Evolutionary conservation across 2,113 vertebrate genomes (phyloP).

Genomic region (Paracanthobrama guichenoti): DNA sequence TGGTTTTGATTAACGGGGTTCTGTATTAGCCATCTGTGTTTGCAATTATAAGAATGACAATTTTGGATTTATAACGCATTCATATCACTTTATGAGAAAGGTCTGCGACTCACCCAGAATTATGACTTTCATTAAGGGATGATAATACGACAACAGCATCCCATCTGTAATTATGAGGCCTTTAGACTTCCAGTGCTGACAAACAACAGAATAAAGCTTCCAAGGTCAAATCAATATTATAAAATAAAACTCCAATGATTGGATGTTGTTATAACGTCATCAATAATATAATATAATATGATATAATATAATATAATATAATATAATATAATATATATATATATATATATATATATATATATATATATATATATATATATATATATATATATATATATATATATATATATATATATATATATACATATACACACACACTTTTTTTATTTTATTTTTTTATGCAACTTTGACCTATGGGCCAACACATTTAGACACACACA

Average conservation of each 20-base stretch:
- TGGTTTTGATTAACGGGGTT: conserved; percentile 46
- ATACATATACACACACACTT: too few relatives aligned
- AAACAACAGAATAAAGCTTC: conserved; percentile 25
- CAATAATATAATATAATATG: too few relatives aligned
- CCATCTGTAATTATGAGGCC: conserved; percentile 6
- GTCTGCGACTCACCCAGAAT: conserved; percentile 35
- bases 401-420: too few relatives aligned
- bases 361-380: too few relatives aligned
- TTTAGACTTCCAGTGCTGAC: conserved; percentile 3
- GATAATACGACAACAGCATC: conserved; percentile 33
- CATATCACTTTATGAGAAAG: conserved; percentile 39
- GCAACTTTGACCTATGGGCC: background rate
- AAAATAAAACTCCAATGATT: background rate
- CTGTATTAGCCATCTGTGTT: conserved; percentile 50
- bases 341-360: too few relatives aligned
- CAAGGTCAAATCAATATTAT: conserved; percentile 32
- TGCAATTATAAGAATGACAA: conserved; percentile 55
- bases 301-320: too few relatives aligned
- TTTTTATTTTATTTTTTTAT: too few relatives aligned
- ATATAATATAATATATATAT: too few relatives aligned
- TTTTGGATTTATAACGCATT: conserved; percentile 38
- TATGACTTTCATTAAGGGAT: conserved; percentile 45
- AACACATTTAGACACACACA: background rate
- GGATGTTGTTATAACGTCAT: background rate
- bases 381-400: too few relatives aligned